A percentile compares a stretch with the other conserved stretches of the same genome.
Evolutionary conservation across 2,113 vertebrate species (phyloP).

Genomic region (Aythya baeri): DNA sequence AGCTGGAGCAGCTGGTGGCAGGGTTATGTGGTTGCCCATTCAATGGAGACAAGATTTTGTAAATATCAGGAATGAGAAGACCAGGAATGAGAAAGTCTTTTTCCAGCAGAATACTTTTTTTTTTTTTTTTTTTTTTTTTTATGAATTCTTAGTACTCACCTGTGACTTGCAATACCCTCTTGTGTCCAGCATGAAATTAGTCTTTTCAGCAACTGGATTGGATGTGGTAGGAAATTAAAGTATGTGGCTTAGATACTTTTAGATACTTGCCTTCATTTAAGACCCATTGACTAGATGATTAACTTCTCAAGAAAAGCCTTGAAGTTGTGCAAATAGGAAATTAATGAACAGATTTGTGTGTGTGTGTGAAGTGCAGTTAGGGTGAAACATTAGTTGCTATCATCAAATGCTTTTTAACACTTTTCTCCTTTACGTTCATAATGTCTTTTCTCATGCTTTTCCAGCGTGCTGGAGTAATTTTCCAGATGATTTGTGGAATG

Average conservation of each 20-base stretch:
- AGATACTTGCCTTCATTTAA: background rate
- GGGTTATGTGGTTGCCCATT: background rate
- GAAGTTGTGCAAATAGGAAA: background rate
- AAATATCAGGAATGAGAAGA: background rate
- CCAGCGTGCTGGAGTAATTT: background rate
- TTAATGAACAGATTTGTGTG: background rate
- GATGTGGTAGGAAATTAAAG: slow-evolving; percentile 48
- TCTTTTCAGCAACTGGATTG: slow-evolving; percentile 30
- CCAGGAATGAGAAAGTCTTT: background rate
- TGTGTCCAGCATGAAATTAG: slow-evolving; percentile 3
- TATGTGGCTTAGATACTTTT: background rate
- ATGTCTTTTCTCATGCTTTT: background rate
- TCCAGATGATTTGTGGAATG: background rate
- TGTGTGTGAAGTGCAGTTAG: background rate
- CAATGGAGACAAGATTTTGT: background rate
- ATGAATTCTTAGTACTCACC: background rate
- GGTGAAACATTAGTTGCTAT: background rate
- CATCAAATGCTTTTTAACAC: background rate
- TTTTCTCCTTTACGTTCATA: background rate
- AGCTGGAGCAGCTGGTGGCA: background rate
- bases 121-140: too few species aligned
- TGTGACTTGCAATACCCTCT: slow-evolving; percentile 32
- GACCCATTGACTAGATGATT: background rate
- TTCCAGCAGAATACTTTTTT: slow-evolving; percentile 3
- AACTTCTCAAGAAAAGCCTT: background rate